phyloP scores from a whole-genome alignment of 2,113 vertebrate species.

The Lepus europaeus region DNA sequence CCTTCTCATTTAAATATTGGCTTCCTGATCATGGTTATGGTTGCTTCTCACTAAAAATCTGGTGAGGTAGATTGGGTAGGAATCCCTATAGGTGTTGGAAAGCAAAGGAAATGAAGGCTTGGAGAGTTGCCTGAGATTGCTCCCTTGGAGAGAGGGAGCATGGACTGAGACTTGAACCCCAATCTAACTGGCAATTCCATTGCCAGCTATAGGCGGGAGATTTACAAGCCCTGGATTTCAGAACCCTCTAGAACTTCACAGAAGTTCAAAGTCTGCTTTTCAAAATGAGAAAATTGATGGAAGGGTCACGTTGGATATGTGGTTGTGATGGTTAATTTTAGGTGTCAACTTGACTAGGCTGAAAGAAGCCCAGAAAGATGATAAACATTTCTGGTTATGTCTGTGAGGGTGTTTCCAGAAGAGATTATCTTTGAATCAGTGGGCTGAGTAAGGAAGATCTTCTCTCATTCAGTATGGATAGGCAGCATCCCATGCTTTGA shows the following conservation, averaged over 20 bases:
- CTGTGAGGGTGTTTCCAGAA: neutral
- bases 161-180: neutral
- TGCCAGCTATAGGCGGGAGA: neutral
- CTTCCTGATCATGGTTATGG: neutral
- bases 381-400: neutral
- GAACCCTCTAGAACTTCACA: neutral
- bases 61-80: neutral
- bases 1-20: neutral
- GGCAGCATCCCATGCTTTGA: neutral
- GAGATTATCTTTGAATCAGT: neutral
- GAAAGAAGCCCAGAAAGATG: neutral
- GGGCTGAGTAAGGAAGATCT: neutral
- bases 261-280: slow-evolving; percentile 25
- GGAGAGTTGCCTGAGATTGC: neutral
- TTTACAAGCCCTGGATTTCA: neutral
- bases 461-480: neutral
- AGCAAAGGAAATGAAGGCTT: neutral
- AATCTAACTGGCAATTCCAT: neutral
- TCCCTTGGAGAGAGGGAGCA: neutral
- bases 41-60: neutral
- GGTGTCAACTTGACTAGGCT: neutral
- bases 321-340: neutral
- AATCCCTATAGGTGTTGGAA: neutral
- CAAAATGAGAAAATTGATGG: neutral
- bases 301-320: neutral